A percentile compares a stretch with the other conserved stretches of the same genome.
Conservation (phyloP, 2,888 invertebrate genomes). For the Phengaris arion region DNA sequence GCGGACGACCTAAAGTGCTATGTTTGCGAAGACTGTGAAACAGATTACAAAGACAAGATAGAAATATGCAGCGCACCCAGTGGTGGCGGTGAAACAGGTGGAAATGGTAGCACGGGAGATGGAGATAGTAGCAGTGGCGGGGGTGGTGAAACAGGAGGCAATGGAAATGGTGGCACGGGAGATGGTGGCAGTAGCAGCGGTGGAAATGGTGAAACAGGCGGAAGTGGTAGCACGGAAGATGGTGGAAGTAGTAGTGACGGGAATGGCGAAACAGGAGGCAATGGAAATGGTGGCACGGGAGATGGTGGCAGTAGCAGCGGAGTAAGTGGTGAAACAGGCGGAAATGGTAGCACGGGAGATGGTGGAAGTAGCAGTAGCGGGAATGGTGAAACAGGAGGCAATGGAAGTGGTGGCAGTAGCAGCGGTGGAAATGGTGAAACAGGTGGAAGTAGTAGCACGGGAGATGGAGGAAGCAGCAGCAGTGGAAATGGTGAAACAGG, state of each 20-base stretch:
- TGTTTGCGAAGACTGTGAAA: conserved; percentile 51
- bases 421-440: background rate
- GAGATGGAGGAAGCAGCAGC: background rate
- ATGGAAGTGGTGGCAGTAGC: background rate
- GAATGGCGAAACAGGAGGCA: background rate
- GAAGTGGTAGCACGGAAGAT: background rate
- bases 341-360: background rate
- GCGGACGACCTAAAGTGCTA: conserved; percentile 53
- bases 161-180: background rate
- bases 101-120: background rate
- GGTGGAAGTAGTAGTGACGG: background rate
- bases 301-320: background rate
- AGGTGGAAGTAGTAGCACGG: background rate
- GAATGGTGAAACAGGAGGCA: background rate
- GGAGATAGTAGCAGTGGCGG: background rate
- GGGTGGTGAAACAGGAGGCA: background rate
- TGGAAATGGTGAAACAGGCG: background rate
- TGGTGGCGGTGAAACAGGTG: conserved; percentile 6
- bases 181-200: background rate
- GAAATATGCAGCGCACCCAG: conserved; percentile 44
- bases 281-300: background rate
- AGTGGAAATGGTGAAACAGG: background rate
- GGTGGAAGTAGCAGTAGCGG: background rate
- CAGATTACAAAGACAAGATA: conserved; percentile 42
- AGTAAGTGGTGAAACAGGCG: background rate